Evolutionary conservation across 2,113 vertebrate genomes (phyloP).

Genomic region (Oxygymnocypris stewartii): DNA sequence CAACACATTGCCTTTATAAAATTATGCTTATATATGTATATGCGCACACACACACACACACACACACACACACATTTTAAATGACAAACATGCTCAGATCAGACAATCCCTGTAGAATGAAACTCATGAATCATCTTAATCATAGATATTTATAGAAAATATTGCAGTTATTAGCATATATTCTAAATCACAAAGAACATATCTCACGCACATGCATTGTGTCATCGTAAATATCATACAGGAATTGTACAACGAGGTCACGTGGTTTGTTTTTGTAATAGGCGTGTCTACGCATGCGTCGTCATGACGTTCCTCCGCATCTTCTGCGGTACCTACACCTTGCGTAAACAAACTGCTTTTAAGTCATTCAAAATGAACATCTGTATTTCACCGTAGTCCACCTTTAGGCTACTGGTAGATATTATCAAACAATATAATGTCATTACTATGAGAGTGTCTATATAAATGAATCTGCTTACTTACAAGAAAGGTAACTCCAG

Average conservation of each 20-base stretch:
- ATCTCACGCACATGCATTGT: background rate
- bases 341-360: constrained; percentile 45
- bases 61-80: background rate
- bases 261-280: background rate
- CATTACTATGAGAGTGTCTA: background rate
- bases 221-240: background rate
- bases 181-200: no score
- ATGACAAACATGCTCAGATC: background rate
- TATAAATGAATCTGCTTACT: background rate
- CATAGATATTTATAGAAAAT: background rate
- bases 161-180: background rate
- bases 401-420: background rate
- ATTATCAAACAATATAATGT: constrained; percentile 8
- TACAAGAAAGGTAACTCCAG: constrained; percentile 1
- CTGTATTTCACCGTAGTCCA: background rate
- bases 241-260: background rate
- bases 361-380: background rate
- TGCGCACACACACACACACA: no score
- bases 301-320: constrained; percentile 33
- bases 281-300: constrained; percentile 24
- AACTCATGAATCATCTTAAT: background rate
- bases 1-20: no score
- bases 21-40: no score
- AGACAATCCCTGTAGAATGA: background rate
- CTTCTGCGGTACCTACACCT: constrained; percentile 27